Conservation (phyloP, 2,113 vertebrate genomes). For the Edolisoma coerulescens region DNA sequence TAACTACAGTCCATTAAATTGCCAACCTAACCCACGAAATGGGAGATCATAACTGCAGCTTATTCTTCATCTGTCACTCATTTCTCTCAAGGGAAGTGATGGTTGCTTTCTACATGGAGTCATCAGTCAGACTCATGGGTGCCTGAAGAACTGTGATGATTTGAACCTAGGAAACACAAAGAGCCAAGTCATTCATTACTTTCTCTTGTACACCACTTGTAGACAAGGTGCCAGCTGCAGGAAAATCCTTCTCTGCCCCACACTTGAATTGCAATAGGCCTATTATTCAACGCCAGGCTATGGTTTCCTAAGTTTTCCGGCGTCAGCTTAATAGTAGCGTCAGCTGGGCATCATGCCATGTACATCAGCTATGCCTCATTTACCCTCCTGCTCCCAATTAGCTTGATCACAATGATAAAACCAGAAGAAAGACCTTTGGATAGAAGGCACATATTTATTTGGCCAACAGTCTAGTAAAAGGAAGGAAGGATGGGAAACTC, state of each 20-base stretch:
- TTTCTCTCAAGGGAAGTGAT: background rate
- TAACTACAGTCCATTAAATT: background rate
- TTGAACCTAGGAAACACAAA: slow-evolving; percentile 36
- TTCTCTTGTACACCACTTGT: slow-evolving; percentile 17
- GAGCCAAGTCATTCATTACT: slow-evolving; percentile 57
- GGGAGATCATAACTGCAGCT: background rate
- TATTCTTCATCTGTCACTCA: slow-evolving; percentile 26
- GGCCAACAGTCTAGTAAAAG: slow-evolving; percentile 39
- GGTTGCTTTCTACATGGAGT: slow-evolving; percentile 19
- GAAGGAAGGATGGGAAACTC: slow-evolving; percentile 50
- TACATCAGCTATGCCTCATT: slow-evolving; percentile 58
- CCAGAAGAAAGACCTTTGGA: slow-evolving; percentile 46
- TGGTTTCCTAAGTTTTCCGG: slow-evolving; percentile 64
- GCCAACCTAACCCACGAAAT: background rate
- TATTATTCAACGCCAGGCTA: slow-evolving; percentile 55
- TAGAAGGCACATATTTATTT: slow-evolving; percentile 63
- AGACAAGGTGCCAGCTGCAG: slow-evolving; percentile 61
- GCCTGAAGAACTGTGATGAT: slow-evolving; percentile 34
- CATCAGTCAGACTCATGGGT: slow-evolving; percentile 31
- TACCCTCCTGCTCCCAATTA: slow-evolving; percentile 63
- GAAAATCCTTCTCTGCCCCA: slow-evolving; percentile 53
- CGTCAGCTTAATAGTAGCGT: slow-evolving; percentile 51
- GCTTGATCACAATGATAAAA: slow-evolving; percentile 52
- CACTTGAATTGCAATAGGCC: slow-evolving; percentile 58
- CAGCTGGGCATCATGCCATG: slow-evolving; percentile 42